phyloP scores from a whole-genome alignment of 2,888 invertebrate species.

The Dryadula phaetusa region DNA sequence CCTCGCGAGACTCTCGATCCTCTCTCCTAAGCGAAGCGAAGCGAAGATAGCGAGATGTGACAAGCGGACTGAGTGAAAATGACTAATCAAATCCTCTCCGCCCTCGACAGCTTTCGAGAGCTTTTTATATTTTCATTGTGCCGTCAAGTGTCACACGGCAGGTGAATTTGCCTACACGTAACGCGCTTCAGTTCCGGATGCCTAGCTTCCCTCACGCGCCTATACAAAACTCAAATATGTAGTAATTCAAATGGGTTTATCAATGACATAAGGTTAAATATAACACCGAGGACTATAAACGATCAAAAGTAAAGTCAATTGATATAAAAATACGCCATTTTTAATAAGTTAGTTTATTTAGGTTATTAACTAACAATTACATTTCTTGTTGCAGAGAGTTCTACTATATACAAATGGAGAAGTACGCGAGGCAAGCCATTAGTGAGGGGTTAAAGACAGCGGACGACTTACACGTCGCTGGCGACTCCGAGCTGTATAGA shows the following conservation, averaged over 20 bases:
- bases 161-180: conserved; percentile 56
- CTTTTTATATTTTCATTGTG: conserved; percentile 82
- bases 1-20: conserved; percentile 81
- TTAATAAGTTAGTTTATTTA: background rate
- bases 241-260: conserved; percentile 13
- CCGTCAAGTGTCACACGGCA: conserved; percentile 75
- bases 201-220: conserved; percentile 31
- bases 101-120: conserved; percentile 74
- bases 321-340: background rate
- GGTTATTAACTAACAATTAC: background rate
- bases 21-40: conserved; percentile 79
- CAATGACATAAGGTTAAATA: conserved; percentile 2
- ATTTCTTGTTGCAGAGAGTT: conserved; percentile 92
- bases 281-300: background rate
- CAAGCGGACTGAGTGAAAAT: conserved; percentile 75
- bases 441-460: conserved; percentile 97
- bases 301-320: background rate
- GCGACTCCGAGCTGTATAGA: conserved; percentile 98
- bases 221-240: conserved; percentile 14
- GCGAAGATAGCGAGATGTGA: conserved; percentile 76
- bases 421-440: conserved; percentile 98
- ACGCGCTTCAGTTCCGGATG: conserved; percentile 37
- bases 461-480: conserved; percentile 96
- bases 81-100: conserved; percentile 83
- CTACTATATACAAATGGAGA: conserved; percentile 99